Percentiles rank a stretch among this genome's conserved stretches.
Evolutionary conservation across 1,140 invertebrate species (phyloP).

Genomic region (Drosophila mauritiana): DNA sequence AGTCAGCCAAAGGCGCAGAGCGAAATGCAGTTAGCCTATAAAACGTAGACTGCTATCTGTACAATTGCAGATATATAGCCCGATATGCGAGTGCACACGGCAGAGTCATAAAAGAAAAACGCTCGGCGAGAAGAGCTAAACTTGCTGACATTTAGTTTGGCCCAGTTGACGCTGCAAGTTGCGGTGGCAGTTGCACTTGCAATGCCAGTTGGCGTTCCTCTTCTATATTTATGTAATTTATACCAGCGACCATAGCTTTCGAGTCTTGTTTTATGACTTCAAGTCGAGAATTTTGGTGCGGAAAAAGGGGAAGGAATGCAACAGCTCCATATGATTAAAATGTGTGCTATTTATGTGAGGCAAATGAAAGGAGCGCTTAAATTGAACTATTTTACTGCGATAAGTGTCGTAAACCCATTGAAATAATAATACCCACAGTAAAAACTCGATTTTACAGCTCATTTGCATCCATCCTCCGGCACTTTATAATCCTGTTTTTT

Average conservation of each 20-base stretch:
- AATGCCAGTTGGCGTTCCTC: constrained; percentile 26
- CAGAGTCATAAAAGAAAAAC: constrained; percentile 48
- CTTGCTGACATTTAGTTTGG: constrained; percentile 75
- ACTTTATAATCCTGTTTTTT: constrained; percentile 3
- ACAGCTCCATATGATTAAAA: constrained; percentile 19
- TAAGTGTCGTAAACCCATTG: background rate
- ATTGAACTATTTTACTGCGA: background rate
- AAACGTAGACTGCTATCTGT: constrained; percentile 34
- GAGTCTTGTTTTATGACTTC: constrained; percentile 33
- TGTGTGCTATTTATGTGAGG: constrained; percentile 1
- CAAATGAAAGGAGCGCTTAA: background rate
- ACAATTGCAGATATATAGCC: constrained; percentile 28
- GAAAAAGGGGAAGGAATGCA: constrained; percentile 10
- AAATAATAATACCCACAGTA: background rate
- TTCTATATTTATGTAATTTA: constrained; percentile 40
- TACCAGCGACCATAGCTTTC: constrained; percentile 14
- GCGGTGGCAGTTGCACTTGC: constrained; percentile 19
- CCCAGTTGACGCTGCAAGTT: constrained; percentile 61
- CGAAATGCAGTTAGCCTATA: constrained; percentile 75
- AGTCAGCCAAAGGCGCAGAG: constrained; percentile 67
- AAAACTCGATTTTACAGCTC: background rate
- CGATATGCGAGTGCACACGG: constrained; percentile 31
- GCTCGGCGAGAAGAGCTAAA: constrained; percentile 28
- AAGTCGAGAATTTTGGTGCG: constrained; percentile 16
- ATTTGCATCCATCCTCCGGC: background rate